A percentile compares a stretch with the other conserved stretches of the same genome.
phyloP scores from a whole-genome alignment of 2,888 invertebrate genomes.

The Nomada lathburiana region DNA sequence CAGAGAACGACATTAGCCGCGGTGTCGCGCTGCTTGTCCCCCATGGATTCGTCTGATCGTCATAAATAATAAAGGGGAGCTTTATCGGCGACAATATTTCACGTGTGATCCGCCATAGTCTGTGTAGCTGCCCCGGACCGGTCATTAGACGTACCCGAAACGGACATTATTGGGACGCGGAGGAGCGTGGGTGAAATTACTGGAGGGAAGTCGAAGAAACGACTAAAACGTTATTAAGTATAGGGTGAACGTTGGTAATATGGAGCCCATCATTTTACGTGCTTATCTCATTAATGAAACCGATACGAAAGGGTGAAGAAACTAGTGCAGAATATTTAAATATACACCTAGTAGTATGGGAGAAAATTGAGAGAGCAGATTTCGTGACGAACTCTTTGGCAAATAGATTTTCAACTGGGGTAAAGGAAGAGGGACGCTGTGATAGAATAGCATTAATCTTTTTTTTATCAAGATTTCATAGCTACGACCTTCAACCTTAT shows the following conservation, averaged over 20 bases:
- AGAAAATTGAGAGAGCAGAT: too few relatives aligned
- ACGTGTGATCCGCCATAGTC: slow-evolving; percentile 64
- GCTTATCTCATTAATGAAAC: background rate
- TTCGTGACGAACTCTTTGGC: too few relatives aligned
- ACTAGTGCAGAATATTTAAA: too few relatives aligned
- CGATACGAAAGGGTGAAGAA: too few relatives aligned
- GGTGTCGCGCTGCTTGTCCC: slow-evolving; percentile 63
- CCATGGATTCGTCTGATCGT: slow-evolving; percentile 64
- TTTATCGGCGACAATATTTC: slow-evolving; percentile 78
- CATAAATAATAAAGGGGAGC: slow-evolving; percentile 76
- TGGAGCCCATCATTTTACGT: background rate
- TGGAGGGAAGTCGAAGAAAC: slow-evolving; percentile 12
- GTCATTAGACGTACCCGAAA: slow-evolving; percentile 37
- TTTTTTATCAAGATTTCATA: too few relatives aligned
- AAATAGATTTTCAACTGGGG: too few relatives aligned
- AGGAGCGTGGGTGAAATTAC: background rate
- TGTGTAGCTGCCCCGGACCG: slow-evolving; percentile 33
- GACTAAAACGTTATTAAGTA: background rate
- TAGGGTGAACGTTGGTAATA: too few relatives aligned
- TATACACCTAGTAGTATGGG: too few relatives aligned
- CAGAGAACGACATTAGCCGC: slow-evolving; percentile 57
- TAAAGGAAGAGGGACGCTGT: too few relatives aligned
- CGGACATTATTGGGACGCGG: slow-evolving; percentile 16
- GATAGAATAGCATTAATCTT: too few relatives aligned
- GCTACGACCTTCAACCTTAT: background rate